These are phyloP conservation scores for Bruchidius siliquastri DNA, from an alignment of 2,888 invertebrate species.

Conservation along the genomic window DNA sequence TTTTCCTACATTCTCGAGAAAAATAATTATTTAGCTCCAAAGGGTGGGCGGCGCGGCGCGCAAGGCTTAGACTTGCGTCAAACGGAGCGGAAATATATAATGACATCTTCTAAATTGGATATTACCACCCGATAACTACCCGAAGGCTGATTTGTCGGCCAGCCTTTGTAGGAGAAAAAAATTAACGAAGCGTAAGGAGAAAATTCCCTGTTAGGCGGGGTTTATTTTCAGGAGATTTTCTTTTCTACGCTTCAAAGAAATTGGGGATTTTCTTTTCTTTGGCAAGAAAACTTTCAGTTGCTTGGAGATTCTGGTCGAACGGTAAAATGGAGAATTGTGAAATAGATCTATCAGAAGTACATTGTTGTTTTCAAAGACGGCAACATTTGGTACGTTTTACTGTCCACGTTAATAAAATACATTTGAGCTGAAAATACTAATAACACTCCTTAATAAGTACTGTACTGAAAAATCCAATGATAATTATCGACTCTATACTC, in stretches of 20 bases:
- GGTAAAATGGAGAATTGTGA: neutral
- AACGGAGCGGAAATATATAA: constrained; percentile 42
- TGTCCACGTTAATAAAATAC: too few species aligned
- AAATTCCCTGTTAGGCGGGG: neutral
- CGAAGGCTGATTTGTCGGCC: constrained; percentile 1
- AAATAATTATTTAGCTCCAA: constrained; percentile 30
- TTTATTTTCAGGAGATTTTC: neutral
- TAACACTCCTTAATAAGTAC: too few species aligned
- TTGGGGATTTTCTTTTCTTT: neutral
- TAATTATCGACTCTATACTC: too few species aligned
- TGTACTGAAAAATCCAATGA: too few species aligned
- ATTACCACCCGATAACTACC: constrained; percentile 21
- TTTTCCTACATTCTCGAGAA: constrained; percentile 14
- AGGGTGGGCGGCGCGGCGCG: constrained; percentile 33
- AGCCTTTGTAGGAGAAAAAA: constrained; percentile 8
- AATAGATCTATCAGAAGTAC: neutral
- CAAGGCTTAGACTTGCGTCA: constrained; percentile 21
- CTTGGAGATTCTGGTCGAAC: neutral
- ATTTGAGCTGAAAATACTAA: too few species aligned
- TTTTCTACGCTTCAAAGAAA: neutral
- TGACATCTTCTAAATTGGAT: constrained; percentile 36
- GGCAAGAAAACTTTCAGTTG: neutral
- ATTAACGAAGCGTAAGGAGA: constrained; percentile 6
- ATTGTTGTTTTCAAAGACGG: too few species aligned
- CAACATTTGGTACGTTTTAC: too few species aligned